phyloP scores from a whole-genome alignment of 1,140 invertebrate genomes.

The Drosophila nigromelanica region DNA sequence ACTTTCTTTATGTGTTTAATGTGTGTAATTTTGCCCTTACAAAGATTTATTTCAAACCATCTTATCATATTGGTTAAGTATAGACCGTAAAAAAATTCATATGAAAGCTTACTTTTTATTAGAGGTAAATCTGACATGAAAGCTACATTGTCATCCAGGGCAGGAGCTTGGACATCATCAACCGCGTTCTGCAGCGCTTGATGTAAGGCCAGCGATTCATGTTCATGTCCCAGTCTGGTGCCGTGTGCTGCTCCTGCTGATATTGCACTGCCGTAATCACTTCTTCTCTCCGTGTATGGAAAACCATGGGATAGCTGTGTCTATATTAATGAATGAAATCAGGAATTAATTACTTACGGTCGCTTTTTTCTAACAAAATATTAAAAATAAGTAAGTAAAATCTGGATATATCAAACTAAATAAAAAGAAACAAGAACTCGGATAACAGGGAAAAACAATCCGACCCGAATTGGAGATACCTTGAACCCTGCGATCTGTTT shows the following conservation, averaged over 20 bases:
- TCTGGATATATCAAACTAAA: too few relatives aligned
- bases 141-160: constrained; percentile 92
- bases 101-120: constrained; percentile 91
- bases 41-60: too few relatives aligned
- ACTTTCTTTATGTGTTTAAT: too few relatives aligned
- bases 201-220: constrained; percentile 87
- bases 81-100: background rate
- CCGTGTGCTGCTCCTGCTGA: constrained; percentile 74
- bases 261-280: constrained; percentile 80
- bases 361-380: too few relatives aligned
- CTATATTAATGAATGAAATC: constrained; percentile 43
- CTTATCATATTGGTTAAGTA: too few relatives aligned
- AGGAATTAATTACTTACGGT: too few relatives aligned
- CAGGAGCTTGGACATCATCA: constrained; percentile 91
- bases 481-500: too few relatives aligned
- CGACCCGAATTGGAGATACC: too few relatives aligned
- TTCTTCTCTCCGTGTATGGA: constrained; percentile 81
- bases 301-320: constrained; percentile 83
- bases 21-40: too few relatives aligned
- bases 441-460: too few relatives aligned
- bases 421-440: too few relatives aligned
- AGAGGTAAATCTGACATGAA: constrained; percentile 95
- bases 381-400: too few relatives aligned
- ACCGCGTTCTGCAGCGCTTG: constrained; percentile 89
- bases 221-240: constrained; percentile 83